phyloP scores from a whole-genome alignment of 2,888 invertebrate species.

The Acrocyrtus sp. region DNA sequence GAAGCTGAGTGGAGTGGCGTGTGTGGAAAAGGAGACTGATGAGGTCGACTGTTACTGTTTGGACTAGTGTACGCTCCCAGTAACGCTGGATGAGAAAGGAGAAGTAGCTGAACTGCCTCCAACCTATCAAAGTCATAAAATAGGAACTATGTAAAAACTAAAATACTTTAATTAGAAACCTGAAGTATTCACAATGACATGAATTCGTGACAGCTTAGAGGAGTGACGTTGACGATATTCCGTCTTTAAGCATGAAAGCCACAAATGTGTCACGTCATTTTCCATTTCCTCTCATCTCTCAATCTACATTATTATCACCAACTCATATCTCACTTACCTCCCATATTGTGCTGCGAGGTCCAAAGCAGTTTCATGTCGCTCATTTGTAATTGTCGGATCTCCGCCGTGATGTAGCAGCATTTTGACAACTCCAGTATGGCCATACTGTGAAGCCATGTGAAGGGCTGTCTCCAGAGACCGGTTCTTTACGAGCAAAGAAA shows the following conservation, averaged over 20 bases:
- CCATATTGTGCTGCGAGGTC: slow-evolving; percentile 95
- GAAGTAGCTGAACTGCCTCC: slow-evolving; percentile 87
- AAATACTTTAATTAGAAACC: neutral
- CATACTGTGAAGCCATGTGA: slow-evolving; percentile 93
- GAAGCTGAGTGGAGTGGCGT: slow-evolving; percentile 94
- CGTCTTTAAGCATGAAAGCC: neutral
- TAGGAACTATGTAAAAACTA: too few species aligned
- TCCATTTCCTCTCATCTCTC: neutral
- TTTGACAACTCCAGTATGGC: slow-evolving; percentile 85
- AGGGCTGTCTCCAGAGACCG: slow-evolving; percentile 91
- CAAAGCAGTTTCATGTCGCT: slow-evolving; percentile 88
- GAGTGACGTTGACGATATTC: slow-evolving; percentile 15
- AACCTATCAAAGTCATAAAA: too few species aligned
- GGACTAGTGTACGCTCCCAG: slow-evolving; percentile 70
- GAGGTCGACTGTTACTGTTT: slow-evolving; percentile 51
- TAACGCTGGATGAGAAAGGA: slow-evolving; percentile 84
- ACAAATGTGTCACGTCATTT: slow-evolving; percentile 5
- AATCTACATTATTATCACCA: slow-evolving; percentile 55
- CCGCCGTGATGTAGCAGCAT: slow-evolving; percentile 85
- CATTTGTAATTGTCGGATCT: slow-evolving; percentile 88
- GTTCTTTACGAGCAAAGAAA: slow-evolving; percentile 71
- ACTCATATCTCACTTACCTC: too few species aligned
- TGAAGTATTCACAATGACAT: too few species aligned
- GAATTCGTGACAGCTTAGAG: neutral
- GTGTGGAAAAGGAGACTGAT: slow-evolving; percentile 72